phyloP scores from a whole-genome alignment of 2,113 vertebrate genomes.

The Telmatochromis sp. region DNA sequence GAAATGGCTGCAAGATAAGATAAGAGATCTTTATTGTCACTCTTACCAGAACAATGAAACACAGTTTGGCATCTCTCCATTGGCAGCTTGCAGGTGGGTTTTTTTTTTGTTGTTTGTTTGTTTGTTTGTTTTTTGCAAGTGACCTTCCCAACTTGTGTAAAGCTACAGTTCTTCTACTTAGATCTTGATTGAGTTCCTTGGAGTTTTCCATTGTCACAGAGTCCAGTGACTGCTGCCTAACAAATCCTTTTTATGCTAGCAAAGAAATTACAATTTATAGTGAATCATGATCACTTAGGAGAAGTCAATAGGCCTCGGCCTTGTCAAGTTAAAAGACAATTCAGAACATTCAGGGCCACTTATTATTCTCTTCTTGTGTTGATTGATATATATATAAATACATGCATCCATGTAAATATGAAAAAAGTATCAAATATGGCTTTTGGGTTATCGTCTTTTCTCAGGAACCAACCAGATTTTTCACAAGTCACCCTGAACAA shows the following conservation, averaged over 20 bases:
- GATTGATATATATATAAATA: background rate
- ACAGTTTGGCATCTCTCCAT: background rate
- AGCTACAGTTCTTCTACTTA: background rate
- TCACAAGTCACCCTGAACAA: slow-evolving; percentile 79
- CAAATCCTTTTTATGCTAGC: background rate
- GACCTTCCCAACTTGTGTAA: background rate
- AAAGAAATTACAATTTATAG: background rate
- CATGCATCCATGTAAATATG: background rate
- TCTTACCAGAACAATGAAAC: background rate
- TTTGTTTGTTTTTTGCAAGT: background rate
- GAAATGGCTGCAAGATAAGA: background rate
- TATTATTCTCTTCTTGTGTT: background rate
- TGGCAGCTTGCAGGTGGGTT: rapidly evolving
- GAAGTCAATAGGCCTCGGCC: background rate
- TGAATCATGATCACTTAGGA: background rate
- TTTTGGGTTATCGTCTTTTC: background rate
- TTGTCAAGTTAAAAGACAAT: background rate
- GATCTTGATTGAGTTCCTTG: background rate
- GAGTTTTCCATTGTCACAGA: background rate
- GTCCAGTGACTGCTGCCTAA: background rate
- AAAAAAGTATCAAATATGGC: background rate
- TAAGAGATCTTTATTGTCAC: background rate
- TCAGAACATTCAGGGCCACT: background rate
- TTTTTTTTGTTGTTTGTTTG: background rate
- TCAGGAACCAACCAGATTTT: slow-evolving; percentile 74